Evolutionary conservation across 2,888 invertebrate species (phyloP), one percentile per base, ranked within the genome.

Genomic region (Phragmatobia fuliginosa): DNA sequence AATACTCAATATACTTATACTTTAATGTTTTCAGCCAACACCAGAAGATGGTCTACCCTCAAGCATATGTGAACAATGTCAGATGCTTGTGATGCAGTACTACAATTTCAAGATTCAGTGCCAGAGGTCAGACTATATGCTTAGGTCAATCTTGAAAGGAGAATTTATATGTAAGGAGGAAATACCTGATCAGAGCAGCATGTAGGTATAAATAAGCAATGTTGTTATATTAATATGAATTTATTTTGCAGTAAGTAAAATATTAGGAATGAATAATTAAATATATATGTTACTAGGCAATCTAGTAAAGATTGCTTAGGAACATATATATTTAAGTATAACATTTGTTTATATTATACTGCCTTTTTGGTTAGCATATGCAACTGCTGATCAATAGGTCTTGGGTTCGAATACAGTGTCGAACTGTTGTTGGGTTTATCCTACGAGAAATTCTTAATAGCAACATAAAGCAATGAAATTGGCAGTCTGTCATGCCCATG

Each of bases 81-180:
- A 86, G 72, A 73, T 69, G 36, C 86, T 90, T 73, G 76, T 95
- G 5, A 74, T 89, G 16, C 85, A 90, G 66, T 91, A 88, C 72
- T 92, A 91, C 79, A 83, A 90, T n/a, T 95, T 95, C 77, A 94
- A 91, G 77, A 79, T 81, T n/a, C 93, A 92, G 80, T 94, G 95
- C 76, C 88, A 91, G 66, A 90, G 90, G 36, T 90, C 95, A 5
- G 88, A 95, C 72, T 83, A 75, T 64, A 84, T 85, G 68, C 84
- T 93, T 64, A 90, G 86, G 76, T 86, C 91, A 33, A 78, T 92
- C 45, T 66, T 89, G 21, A 88, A 83, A 70, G 82, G 81, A 58
- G 85, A 86, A 71, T 83, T 87, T 68, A 60, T 77, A 62, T 66
- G 71, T 65, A 83, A 87, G 77, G 83, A 80, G 63, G 84, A 85